phyloP scores from a whole-genome alignment of 2,888 invertebrate species.

The Empis livida region DNA sequence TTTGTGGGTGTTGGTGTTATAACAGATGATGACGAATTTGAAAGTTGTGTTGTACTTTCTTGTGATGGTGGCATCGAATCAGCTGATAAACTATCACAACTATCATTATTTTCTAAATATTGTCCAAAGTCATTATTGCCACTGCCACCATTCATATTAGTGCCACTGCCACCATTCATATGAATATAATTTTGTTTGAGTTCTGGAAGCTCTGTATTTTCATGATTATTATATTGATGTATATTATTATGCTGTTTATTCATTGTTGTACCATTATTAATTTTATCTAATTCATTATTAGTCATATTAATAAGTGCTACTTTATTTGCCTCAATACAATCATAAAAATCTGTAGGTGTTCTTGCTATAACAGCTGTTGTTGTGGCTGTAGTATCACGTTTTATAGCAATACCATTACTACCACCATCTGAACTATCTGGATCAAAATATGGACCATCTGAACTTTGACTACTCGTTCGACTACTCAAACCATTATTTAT shows the following conservation, averaged over 20 bases:
- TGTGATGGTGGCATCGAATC: conserved; percentile 18
- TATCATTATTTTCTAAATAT: conserved; percentile 5
- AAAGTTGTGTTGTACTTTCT: conserved; percentile 6
- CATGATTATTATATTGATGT: conserved; percentile 11
- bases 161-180: conserved; percentile 5
- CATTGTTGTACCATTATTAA: too few species aligned
- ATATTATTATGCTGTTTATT: too few species aligned
- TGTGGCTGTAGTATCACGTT: conserved; percentile 7
- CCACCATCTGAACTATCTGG: conserved; percentile 27
- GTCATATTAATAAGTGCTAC: too few species aligned
- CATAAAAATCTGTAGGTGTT: neutral
- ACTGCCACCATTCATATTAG: conserved; percentile 2
- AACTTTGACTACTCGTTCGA: conserved; percentile 32
- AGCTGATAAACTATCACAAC: conserved; percentile 10
- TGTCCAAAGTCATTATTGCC: conserved; percentile 6
- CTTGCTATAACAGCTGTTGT: conserved; percentile 2
- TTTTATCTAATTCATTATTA: too few species aligned
- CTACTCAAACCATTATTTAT: conserved; percentile 10
- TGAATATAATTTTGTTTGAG: conserved; percentile 2
- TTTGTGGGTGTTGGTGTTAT: conserved; percentile 11
- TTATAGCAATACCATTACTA: neutral
- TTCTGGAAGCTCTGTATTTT: neutral
- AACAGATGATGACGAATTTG: conserved; percentile 10
- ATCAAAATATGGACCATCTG: conserved; percentile 40
- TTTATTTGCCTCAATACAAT: neutral